These are phyloP conservation scores for Coelopa frigida DNA, from an alignment of 1,140 invertebrate genomes.

Conservation along the genomic window DNA sequence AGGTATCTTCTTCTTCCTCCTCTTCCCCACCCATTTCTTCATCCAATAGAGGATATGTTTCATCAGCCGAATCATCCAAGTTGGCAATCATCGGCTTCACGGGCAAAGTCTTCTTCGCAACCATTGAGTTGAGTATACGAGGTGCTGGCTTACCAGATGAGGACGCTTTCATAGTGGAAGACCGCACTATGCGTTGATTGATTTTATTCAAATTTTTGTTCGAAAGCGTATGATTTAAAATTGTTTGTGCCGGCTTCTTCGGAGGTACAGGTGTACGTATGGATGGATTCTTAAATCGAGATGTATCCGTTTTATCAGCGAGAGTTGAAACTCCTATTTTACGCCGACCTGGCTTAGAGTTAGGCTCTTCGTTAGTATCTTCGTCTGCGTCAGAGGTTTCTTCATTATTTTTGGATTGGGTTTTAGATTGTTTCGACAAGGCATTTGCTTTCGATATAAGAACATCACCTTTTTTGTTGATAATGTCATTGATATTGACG, in stretches of 20 bases:
- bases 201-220: constrained; percentile 9
- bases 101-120: constrained; percentile 30
- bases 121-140: constrained; percentile 36
- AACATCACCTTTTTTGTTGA: constrained; percentile 39
- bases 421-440: no score
- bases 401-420: no score
- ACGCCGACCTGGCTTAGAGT: no score
- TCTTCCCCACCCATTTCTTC: constrained; percentile 20
- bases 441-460: constrained; percentile 26
- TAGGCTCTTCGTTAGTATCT: no score
- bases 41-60: constrained; percentile 20
- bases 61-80: constrained; percentile 27
- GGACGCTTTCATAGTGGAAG: neutral
- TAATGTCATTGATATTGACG: constrained; percentile 42
- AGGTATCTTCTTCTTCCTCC: constrained; percentile 16
- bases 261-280: neutral
- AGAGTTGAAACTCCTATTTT: no score
- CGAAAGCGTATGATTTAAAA: constrained; percentile 8
- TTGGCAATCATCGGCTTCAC: constrained; percentile 33
- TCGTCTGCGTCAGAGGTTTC: no score
- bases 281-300: constrained; percentile 5
- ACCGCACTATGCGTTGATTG: neutral
- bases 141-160: constrained; percentile 28
- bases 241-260: constrained; percentile 10
- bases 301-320: constrained; percentile 1